phyloP scores from a whole-genome alignment of 2,797 vertebrate genomes.

The Brachyalestes nurse region DNA sequence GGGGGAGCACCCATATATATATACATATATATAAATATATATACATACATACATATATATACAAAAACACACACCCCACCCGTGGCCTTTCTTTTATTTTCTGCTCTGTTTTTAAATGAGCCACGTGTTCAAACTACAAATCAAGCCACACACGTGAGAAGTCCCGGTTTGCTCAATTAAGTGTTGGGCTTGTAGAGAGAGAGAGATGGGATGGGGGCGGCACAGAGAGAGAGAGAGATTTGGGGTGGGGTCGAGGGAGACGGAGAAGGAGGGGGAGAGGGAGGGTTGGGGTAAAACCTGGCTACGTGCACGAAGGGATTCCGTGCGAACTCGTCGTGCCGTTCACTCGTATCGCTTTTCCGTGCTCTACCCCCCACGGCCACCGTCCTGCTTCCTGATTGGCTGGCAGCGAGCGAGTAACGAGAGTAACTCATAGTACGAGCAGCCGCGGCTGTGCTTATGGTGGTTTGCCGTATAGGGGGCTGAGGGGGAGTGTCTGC shows the following conservation, averaged over 20 bases:
- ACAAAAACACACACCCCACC: conserved; percentile 50
- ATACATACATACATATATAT: no score
- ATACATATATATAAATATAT: no score
- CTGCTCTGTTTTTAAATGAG: conserved; percentile 92
- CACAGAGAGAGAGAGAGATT: conserved; percentile 69
- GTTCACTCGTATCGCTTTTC: conserved; percentile 75
- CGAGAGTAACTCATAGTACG: conserved; percentile 64
- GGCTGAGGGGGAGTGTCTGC: conserved; percentile 39
- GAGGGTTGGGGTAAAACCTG: conserved; percentile 64
- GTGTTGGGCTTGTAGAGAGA: conserved; percentile 79
- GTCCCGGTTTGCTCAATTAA: conserved; percentile 95
- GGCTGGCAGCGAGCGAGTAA: conserved; percentile 75
- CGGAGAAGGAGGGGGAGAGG: conserved; percentile 70
- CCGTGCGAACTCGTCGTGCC: conserved; percentile 75
- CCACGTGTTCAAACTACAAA: conserved; percentile 99
- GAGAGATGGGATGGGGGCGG: conserved; percentile 74
- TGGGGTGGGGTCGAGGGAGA: no score
- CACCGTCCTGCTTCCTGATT: conserved; percentile 70
- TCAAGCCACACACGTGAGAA: conserved; percentile 97
- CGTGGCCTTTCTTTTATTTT: conserved; percentile 74
- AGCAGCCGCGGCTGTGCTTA: conserved; percentile 43
- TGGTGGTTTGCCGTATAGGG: conserved; percentile 46
- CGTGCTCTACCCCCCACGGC: conserved; percentile 60
- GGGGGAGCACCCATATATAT: background rate
- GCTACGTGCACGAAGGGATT: conserved; percentile 76